phyloP scores from a whole-genome alignment of 2,888 invertebrate genomes.

The Vesta saturnalis region DNA sequence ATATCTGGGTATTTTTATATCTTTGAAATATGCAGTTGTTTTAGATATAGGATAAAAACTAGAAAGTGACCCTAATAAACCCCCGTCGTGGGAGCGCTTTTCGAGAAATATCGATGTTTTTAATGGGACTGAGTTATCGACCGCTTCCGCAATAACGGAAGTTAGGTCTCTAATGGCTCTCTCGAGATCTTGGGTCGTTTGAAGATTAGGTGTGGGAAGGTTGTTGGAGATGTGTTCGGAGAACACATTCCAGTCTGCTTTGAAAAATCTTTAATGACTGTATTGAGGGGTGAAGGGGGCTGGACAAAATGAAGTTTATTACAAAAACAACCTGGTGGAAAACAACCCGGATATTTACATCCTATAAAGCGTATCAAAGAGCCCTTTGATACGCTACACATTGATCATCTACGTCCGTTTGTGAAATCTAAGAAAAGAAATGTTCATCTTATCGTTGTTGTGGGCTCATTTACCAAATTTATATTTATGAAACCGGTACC shows the following conservation, averaged over 20 bases:
- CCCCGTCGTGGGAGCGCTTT: no score
- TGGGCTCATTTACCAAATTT: neutral
- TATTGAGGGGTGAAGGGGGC: neutral
- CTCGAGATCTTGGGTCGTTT: no score
- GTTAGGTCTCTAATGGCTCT: no score
- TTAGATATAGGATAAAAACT: no score
- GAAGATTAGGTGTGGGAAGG: no score
- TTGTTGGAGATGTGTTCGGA: no score
- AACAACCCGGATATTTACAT: slow-evolving; percentile 41
- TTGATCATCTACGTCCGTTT: neutral
- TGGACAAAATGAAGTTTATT: slow-evolving; percentile 46
- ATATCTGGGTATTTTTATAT: no score
- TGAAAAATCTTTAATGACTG: neutral
- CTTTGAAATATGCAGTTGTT: no score
- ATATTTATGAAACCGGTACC: neutral
- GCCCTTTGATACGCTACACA: slow-evolving; percentile 48
- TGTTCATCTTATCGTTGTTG: neutral
- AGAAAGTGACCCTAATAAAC: no score
- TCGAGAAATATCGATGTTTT: no score
- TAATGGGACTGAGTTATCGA: no score
- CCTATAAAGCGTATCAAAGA: slow-evolving; percentile 38
- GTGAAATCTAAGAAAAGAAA: neutral
- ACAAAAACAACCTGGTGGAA: slow-evolving; percentile 48
- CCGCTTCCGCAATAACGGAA: no score
- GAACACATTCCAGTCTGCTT: neutral